Conservation (phyloP, 1,140 invertebrate genomes). For the Solenopsis invicta region DNA sequence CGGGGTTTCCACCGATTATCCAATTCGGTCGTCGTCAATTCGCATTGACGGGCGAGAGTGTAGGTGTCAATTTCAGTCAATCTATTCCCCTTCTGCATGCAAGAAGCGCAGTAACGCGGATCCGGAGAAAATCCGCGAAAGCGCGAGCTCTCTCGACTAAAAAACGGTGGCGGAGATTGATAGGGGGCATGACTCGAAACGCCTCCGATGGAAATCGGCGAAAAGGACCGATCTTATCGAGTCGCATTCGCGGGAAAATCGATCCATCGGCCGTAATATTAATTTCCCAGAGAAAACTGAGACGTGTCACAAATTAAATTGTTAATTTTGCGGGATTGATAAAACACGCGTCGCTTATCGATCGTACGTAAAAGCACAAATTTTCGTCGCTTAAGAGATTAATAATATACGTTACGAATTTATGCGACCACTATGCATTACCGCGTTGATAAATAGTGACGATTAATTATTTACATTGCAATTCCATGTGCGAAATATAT, state of each 20-base stretch:
- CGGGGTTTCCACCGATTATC: conserved; percentile 80
- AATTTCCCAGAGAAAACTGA: conserved; percentile 31
- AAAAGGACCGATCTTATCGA: conserved; percentile 1
- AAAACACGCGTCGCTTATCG: conserved; percentile 32
- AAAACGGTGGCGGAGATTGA: conserved; percentile 55
- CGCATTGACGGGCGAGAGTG: conserved; percentile 77
- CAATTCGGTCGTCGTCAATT: conserved; percentile 82
- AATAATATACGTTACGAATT: conserved; percentile 59
- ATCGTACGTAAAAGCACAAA: conserved; percentile 51
- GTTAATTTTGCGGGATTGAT: conserved; percentile 52
- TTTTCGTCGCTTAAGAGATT: conserved; percentile 53
- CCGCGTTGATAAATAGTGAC: conserved; percentile 53
- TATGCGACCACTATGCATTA: conserved; percentile 42
- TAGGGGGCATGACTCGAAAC: neutral
- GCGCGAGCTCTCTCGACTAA: neutral
- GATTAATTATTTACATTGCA: conserved; percentile 54
- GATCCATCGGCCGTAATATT: conserved; percentile 27
- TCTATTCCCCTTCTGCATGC: conserved; percentile 71
- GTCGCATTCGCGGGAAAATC: conserved; percentile 28
- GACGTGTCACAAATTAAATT: conserved; percentile 43
- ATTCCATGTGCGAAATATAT: conserved; percentile 21
- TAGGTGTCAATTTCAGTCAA: conserved; percentile 81
- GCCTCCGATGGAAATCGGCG: conserved; percentile 15
- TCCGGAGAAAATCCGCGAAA: conserved; percentile 58
- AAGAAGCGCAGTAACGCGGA: conserved; percentile 34